Conservation (phyloP, 2,113 vertebrate species). For the Hucho hucho region DNA sequence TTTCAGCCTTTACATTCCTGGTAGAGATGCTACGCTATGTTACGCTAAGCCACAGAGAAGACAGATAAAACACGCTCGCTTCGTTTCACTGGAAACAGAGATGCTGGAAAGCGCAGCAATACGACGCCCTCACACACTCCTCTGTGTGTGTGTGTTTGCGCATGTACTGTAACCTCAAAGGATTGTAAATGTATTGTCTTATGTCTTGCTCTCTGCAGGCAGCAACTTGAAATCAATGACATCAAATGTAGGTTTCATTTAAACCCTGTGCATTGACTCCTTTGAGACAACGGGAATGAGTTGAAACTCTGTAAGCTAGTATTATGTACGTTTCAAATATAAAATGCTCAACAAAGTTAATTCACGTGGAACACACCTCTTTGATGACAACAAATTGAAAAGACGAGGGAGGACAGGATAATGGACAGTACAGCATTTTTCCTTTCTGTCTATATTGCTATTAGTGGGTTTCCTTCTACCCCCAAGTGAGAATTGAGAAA, state of each 20-base stretch:
- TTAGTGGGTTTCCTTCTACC: background rate
- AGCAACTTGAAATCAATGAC: background rate
- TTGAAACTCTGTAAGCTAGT: background rate
- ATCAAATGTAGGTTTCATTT: background rate
- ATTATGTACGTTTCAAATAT: background rate
- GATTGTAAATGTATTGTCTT: slow-evolving; percentile 11
- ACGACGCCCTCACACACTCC: slow-evolving; percentile 42
- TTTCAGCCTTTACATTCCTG: slow-evolving; percentile 54
- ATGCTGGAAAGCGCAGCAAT: slow-evolving; percentile 54
- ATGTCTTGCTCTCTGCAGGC: background rate
- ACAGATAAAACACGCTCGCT: slow-evolving; percentile 23
- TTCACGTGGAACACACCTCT: background rate
- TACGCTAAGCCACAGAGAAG: slow-evolving; percentile 49
- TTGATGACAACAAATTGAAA: background rate
- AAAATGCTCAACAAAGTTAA: background rate
- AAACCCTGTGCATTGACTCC: background rate
- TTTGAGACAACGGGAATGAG: background rate
- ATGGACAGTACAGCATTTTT: background rate
- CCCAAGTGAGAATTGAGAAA: background rate
- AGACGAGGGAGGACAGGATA: background rate
- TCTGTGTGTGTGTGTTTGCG: background rate
- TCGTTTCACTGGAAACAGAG: slow-evolving; percentile 61
- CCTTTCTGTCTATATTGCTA: background rate
- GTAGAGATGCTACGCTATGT: slow-evolving; percentile 22
- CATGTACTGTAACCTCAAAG: slow-evolving; percentile 9